Base-by-base conservation (phyloP, 2,113 vertebrate species). In the Laticauda laticaudata region DNA sequence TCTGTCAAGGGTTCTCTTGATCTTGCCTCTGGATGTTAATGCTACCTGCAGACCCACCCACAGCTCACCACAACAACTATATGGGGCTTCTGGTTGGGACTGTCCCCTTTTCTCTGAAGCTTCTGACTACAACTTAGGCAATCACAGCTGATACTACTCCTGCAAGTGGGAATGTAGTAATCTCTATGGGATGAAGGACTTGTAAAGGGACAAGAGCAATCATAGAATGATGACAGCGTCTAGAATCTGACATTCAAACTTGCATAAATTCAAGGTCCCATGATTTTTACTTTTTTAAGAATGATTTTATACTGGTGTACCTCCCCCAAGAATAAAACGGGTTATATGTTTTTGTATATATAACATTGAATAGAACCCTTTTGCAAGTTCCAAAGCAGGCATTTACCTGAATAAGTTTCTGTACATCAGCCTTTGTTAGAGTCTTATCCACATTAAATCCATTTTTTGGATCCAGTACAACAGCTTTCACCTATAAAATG, bases 331-430 rank as follows among this genome's bases (percentile, higher is more conserved):
- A 81, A 81, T 39, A 81, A 39, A 39, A 39, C 39, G 15, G 69
- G 34, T 21, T 20, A 81, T 26, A 61, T 81, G 15, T 39, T 81
- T 81, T 34, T 81, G 69, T 81, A 88, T 59, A 90, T 2, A 69
- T 59, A 91, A 29, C 59, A 86, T 29, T 23, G 8, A 53, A 21
- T 8, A 61, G n/a, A 51, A 34, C 90, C 39, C 45, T 91, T 90
- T 61, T 54, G 9, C 29, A 85, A 54, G 34, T 75, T 90, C 92
- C 91, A 95, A 34, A 87, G 34, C 29, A 43, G 9, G 6, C 39
- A 91, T 95, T 97, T 96, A 99, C 99, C 98, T 98, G 98, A 88
- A 98, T 96, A 34, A 99, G 97, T 93, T 97, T 98, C 88, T 98
- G 97, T 8, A 98, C 95, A 75, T 99, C 98, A 1, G 97, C 96